phyloP scores from a whole-genome alignment of 1,140 invertebrate genomes.

The Drosophila virilis region DNA sequence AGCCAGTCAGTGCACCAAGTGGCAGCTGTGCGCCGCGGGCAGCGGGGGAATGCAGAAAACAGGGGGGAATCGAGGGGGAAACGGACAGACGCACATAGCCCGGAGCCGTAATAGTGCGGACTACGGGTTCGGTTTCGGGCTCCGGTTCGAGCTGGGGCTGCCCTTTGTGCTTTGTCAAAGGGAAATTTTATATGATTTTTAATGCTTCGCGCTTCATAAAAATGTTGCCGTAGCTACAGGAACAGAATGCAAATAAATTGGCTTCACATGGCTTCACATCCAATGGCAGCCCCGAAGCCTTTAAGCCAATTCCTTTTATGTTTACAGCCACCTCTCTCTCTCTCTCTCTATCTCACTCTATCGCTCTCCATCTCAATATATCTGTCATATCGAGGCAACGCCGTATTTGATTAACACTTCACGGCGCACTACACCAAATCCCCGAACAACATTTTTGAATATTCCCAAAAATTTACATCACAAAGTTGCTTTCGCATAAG shows the following conservation, averaged over 20 bases:
- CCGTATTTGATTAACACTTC: conserved; percentile 60
- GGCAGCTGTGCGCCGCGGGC: conserved; percentile 5
- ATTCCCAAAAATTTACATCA: conserved; percentile 57
- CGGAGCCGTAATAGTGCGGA: conserved; percentile 62
- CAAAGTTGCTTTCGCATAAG: conserved; percentile 63
- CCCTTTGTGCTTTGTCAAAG: conserved; percentile 65
- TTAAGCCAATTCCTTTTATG: conserved; percentile 60
- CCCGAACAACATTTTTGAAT: conserved; percentile 17
- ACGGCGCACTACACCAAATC: conserved; percentile 19
- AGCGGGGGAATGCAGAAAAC: neutral
- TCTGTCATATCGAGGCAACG: conserved; percentile 4
- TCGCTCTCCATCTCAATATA: neutral
- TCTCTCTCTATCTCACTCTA: neutral
- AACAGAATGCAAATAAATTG: conserved; percentile 57
- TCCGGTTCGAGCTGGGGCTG: conserved; percentile 28
- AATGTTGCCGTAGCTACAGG: conserved; percentile 45
- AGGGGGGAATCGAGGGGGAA: neutral
- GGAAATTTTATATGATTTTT: conserved; percentile 68
- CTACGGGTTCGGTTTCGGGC: conserved; percentile 13
- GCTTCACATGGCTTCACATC: conserved; percentile 44
- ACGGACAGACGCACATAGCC: conserved; percentile 51
- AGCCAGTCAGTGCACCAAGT: conserved; percentile 28
- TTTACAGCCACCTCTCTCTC: conserved; percentile 13
- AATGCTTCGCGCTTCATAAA: conserved; percentile 79
- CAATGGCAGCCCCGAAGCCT: conserved; percentile 41